Base-by-base conservation (phyloP, 1,140 invertebrate species). In the Anoplolepis gracilipes region DNA sequence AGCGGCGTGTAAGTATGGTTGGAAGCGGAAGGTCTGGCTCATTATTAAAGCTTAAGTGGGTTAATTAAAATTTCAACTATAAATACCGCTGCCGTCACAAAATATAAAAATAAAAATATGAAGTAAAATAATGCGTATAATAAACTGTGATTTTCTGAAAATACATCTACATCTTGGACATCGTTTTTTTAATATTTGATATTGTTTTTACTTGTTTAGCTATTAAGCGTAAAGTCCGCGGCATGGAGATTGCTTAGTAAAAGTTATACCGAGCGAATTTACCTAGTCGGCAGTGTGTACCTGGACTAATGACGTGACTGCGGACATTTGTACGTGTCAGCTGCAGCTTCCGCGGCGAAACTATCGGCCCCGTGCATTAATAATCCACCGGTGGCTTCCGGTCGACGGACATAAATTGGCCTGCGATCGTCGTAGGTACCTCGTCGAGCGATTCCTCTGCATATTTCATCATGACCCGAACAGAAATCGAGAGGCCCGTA, bases 261-360 rank as follows among this genome's bases (percentile, higher is more conserved):
- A 89, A 89, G 65, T 89, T 59, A 67, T 61, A 65, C 61, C 33
- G 22, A n/a, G n/a, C 59, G 53, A 49, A 67, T 81, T 59, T 84
- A 87, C 77, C 59, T 75, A 69, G 79, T 59, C 33, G 84, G 64
- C 42, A 79, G 53, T 90, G 88, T 90, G 89, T 91, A 92, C 87
- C 84, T 81, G 93, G 90, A 93, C 92, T 94, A 94, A 94, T 94
- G 93, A 94, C 92, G 91, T 89, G 84, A 89, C 90, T 88, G 88
- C 62, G 90, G 88, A 92, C 93, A 94, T 94, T 94, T 94, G 93
- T 94, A 94, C 91, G 89, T 88, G 93, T 94, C 93, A 94, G 91
- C 77, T 88, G 89, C 93, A 94, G 91, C 90, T 90, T 93, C 88
- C 92, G 92, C 89, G 87, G 90, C 72, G 86, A 87, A 93, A 93